These are phyloP conservation scores for Cetonia aurata DNA, from an alignment of 2,888 invertebrate species.

Conservation along the genomic window DNA sequence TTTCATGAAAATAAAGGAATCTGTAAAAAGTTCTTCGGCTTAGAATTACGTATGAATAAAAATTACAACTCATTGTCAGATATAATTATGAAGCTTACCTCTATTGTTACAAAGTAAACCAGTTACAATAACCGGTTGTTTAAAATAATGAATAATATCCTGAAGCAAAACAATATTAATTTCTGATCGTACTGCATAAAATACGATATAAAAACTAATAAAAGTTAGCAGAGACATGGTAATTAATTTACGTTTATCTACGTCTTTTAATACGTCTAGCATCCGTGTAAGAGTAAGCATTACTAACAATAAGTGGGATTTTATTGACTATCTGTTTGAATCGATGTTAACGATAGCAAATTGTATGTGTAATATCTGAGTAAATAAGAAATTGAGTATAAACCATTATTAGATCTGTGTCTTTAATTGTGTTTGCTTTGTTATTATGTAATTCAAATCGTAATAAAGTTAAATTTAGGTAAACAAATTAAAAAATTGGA, in stretches of 20 bases:
- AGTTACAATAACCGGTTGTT: conserved; percentile 47
- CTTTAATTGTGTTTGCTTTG: neutral
- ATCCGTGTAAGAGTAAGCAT: no score
- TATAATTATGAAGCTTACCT: conserved; percentile 45
- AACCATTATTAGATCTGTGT: neutral
- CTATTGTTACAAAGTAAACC: conserved; percentile 52
- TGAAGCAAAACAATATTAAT: conserved; percentile 22
- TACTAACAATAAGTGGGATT: no score
- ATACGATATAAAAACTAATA: neutral
- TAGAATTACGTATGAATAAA: neutral
- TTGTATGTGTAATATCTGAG: conserved; percentile 8
- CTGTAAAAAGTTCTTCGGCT: neutral
- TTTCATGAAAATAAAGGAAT: conserved; percentile 5
- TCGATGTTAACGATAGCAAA: neutral
- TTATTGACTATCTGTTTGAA: no score
- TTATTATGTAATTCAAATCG: neutral
- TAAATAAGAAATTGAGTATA: conserved; percentile 25
- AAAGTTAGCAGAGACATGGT: neutral
- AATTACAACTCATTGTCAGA: neutral
- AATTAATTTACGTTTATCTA: neutral
- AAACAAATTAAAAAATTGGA: no score
- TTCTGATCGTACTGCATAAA: conserved; percentile 5
- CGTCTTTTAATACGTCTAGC: no score
- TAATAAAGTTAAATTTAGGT: no score
- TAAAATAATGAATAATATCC: conserved; percentile 41